Conservation (phyloP, 2,888 invertebrate species). For the Noctua comes region DNA sequence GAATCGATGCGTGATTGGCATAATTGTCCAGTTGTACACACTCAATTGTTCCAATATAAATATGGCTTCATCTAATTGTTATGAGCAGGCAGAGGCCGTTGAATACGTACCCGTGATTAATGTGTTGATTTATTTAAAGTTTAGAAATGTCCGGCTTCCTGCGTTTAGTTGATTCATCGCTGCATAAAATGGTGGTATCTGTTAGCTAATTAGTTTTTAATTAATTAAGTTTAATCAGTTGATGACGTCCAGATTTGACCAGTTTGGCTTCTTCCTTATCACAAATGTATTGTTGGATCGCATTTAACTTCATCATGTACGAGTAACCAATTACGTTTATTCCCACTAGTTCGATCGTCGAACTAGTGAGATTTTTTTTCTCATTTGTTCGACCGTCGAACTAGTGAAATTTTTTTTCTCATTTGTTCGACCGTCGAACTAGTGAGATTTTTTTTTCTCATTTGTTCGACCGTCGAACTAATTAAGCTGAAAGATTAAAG, state of each 20-base stretch:
- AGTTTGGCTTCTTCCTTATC: background rate
- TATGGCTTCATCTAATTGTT: slow-evolving; percentile 76
- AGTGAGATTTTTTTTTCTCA: too few species aligned
- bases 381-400: too few species aligned
- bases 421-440: too few species aligned
- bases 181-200: background rate
- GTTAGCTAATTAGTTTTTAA: slow-evolving; percentile 9
- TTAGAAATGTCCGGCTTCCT: slow-evolving; percentile 55
- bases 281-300: background rate
- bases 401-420: too few species aligned
- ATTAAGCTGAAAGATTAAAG: background rate
- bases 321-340: background rate
- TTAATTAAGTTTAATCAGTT: background rate
- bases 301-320: background rate
- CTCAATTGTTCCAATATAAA: slow-evolving; percentile 76
- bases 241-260: background rate
- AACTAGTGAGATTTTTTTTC: too few species aligned
- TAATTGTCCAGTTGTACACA: slow-evolving; percentile 73
- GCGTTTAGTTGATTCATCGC: slow-evolving; percentile 8
- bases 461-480: too few species aligned
- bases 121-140: slow-evolving; percentile 50
- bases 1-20: slow-evolving; percentile 78
- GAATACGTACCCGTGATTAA: slow-evolving; percentile 50
- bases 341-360: too few species aligned
- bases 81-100: slow-evolving; percentile 54